Conservation (phyloP, 2,113 vertebrate species). For the Corythornis vintsioides region DNA sequence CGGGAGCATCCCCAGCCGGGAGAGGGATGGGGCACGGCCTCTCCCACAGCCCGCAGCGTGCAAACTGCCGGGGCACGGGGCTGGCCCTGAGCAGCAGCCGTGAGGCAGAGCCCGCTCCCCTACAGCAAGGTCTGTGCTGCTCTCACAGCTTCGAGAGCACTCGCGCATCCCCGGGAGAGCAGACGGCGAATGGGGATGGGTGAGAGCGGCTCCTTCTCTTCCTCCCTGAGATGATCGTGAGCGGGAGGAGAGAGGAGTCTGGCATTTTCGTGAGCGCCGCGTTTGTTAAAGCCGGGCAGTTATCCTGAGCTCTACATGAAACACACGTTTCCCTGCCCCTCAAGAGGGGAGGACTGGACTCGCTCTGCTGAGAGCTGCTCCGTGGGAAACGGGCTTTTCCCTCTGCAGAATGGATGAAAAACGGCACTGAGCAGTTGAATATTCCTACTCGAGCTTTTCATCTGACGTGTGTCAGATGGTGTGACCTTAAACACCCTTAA, state of each 20-base stretch:
- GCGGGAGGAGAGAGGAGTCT: neutral
- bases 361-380: rapidly evolving
- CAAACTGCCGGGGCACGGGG: neutral
- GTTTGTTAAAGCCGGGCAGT: neutral
- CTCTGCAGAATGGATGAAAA: neutral
- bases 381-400: rapidly evolving
- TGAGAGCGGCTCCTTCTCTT: neutral
- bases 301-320: rapidly evolving
- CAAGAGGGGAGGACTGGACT: rapidly evolving
- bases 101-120: neutral
- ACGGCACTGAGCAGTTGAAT: neutral
- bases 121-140: neutral
- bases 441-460: neutral
- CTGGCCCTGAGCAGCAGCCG: neutral
- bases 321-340: neutral
- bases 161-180: neutral
- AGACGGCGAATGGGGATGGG: neutral
- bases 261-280: rapidly evolving
- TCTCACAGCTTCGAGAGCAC: neutral
- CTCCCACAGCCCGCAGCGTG: rapidly evolving
- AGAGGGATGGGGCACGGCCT: neutral
- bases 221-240: rapidly evolving
- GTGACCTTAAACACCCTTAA: conserved; percentile 28
- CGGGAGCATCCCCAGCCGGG: neutral
- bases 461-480: conserved; percentile 43